Base-by-base conservation (phyloP, 2,113 vertebrate genomes). In the Morone chrysops region DNA sequence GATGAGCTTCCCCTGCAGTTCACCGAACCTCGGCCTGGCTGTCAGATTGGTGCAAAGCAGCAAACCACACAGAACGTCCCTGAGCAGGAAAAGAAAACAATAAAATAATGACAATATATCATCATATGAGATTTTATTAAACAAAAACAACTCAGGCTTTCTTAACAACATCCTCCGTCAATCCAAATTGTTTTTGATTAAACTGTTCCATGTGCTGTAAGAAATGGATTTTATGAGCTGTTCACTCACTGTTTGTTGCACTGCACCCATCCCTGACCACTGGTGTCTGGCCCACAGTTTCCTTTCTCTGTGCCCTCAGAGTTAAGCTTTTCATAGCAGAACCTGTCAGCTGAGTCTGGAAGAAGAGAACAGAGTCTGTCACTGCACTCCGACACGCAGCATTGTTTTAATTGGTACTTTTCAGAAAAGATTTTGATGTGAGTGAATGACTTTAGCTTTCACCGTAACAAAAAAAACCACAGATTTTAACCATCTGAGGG, bases 321-420 rank as follows among this genome's bases (percentile, higher is more conserved):
- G 8, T 99, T 99, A 83, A 99, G 95, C 85, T 97, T 99, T 92
- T 99, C 98, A 1, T 99, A 99, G 92, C 98, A 99, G 94, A 98
- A 97, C 43, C 97, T 96, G 90, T 99, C 98, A 0, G 98, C 97
- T 0, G 97, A 96, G 88, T 83, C 98, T 99, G 90, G 25, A 41
- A 65, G 18, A 17, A 66, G 16, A 81, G 22, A 69, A 54, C 20
- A 79, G 7, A 53, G n/a, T 59, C 25, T 47, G 47, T 50, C 12
- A 36, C 8, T 3, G 18, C 3, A 38, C 43, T 9, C 45, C 12
- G 45, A 47, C 45, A 47, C 45, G 13, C 45, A n/a, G 12, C 40
- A 7, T 56, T 16, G 12, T 16, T 22, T n/a, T 47, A 47, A 79
- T 20, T 11, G 6, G 20, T 41, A 31, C 36, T 25, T 40, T 6